Percentiles rank a stretch among this genome's conserved stretches.
Evolutionary conservation across 2,797 vertebrate genomes (phyloP).

Genomic region (Mastacembelus armatus): DNA sequence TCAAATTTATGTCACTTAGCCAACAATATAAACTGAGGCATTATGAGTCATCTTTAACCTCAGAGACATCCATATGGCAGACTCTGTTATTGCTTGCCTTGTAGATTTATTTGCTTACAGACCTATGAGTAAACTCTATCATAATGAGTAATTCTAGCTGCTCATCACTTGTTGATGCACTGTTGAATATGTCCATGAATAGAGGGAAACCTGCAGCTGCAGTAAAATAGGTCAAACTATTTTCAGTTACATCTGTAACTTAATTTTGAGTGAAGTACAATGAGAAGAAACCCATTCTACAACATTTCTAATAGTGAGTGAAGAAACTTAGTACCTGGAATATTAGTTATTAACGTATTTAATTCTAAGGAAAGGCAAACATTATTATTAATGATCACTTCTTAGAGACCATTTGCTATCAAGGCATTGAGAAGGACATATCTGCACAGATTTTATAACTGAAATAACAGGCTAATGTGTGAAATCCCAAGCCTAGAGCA

Average conservation of each 20-base stretch:
- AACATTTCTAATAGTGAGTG: neutral
- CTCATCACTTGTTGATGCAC: conserved; percentile 22
- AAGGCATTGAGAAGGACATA: neutral
- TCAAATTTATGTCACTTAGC: conserved; percentile 18
- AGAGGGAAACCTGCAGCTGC: conserved; percentile 38
- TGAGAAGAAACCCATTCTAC: neutral
- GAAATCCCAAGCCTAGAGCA: conserved; percentile 8
- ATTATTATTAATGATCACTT: neutral
- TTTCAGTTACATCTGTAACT: conserved; percentile 39
- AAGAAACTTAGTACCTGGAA: neutral
- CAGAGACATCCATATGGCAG: neutral
- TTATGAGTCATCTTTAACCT: neutral
- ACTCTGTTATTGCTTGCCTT: conserved; percentile 4
- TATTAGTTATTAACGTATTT: neutral
- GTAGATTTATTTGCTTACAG: conserved; percentile 15
- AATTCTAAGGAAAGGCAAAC: neutral
- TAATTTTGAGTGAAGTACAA: conserved; percentile 14
- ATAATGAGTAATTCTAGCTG: neutral
- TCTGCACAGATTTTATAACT: conserved; percentile 15
- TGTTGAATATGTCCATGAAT: conserved; percentile 28
- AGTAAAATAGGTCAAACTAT: conserved; percentile 54
- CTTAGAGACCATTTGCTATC: neutral
- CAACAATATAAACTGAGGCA: conserved; percentile 16
- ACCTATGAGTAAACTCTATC: conserved; percentile 31
- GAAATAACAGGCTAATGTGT: neutral